These are phyloP conservation scores for Aplocera efformata DNA, from an alignment of 2,888 invertebrate species.

Conservation along the genomic window DNA sequence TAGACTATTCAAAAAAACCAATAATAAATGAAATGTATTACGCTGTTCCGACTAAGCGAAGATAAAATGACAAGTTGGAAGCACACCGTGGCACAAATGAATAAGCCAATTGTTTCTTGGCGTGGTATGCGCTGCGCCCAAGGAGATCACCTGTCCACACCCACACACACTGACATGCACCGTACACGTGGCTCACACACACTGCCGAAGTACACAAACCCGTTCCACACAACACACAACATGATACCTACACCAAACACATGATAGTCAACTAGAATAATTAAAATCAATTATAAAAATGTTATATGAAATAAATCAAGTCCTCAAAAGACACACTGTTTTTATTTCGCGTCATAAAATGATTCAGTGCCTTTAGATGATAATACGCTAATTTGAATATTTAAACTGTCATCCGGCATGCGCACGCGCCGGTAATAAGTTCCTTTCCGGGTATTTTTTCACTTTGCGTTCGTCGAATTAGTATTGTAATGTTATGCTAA, in stretches of 20 bases:
- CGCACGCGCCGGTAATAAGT: constrained; percentile 42
- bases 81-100: background rate
- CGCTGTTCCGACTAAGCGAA: no score
- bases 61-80: no score
- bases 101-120: constrained; percentile 1
- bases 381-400: constrained; percentile 46
- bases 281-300: constrained; percentile 34
- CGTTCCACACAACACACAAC: constrained; percentile 1
- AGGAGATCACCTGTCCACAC: constrained; percentile 46
- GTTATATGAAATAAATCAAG: constrained; percentile 38
- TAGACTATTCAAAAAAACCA: no score
- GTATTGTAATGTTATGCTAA: constrained; percentile 69
- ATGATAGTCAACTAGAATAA: constrained; percentile 23
- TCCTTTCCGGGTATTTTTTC: constrained; percentile 53
- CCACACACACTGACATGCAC: constrained; percentile 30
- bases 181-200: constrained; percentile 9
- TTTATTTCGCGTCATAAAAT: constrained; percentile 37
- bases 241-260: constrained; percentile 1
- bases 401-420: constrained; percentile 38
- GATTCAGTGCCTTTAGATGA: constrained; percentile 51
- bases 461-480: constrained; percentile 47
- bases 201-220: constrained; percentile 7
- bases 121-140: constrained; percentile 19
- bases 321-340: constrained; percentile 35
- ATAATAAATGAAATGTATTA: no score